A percentile compares a stretch with the other conserved stretches of the same genome.
Conservation (phyloP, 2,113 vertebrate genomes). For the Alexandromys fortis region DNA sequence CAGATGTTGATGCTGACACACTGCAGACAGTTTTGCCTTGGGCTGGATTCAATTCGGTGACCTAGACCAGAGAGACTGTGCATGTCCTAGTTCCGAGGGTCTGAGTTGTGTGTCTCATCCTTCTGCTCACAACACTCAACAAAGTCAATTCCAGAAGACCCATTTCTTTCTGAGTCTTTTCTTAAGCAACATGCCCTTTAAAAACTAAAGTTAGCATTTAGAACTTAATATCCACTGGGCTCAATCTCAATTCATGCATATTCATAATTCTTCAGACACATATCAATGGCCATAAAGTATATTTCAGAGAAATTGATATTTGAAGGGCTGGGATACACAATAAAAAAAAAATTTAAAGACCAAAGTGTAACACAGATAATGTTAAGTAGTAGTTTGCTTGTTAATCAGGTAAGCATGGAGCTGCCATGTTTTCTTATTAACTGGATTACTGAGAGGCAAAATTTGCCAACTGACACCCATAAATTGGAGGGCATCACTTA, state of each 20-base stretch:
- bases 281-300: not conserved
- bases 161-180: constrained; percentile 28
- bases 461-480: not conserved
- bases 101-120: not conserved
- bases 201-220: constrained; percentile 29
- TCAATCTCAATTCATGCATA: not conserved
- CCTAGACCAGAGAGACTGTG: constrained; percentile 51
- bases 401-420: not conserved
- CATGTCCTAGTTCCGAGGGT: constrained; percentile 54
- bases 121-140: not conserved
- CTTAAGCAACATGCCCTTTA: constrained; percentile 47
- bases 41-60: constrained; percentile 63
- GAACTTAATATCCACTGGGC: not conserved
- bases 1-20: not conserved
- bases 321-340: not conserved
- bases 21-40: constrained; percentile 62
- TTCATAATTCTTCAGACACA: not conserved
- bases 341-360: not conserved
- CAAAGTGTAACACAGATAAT: not conserved
- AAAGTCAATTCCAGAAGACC: not conserved
- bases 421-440: not conserved
- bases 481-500: not conserved
- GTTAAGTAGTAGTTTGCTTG: not conserved
- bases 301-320: constrained; percentile 45
- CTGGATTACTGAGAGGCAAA: not conserved